Percentiles rank a stretch among this genome's conserved stretches.
These are phyloP conservation scores for Rhineura floridana DNA, from an alignment of 2,113 vertebrate species.

Conservation along the genomic window DNA sequence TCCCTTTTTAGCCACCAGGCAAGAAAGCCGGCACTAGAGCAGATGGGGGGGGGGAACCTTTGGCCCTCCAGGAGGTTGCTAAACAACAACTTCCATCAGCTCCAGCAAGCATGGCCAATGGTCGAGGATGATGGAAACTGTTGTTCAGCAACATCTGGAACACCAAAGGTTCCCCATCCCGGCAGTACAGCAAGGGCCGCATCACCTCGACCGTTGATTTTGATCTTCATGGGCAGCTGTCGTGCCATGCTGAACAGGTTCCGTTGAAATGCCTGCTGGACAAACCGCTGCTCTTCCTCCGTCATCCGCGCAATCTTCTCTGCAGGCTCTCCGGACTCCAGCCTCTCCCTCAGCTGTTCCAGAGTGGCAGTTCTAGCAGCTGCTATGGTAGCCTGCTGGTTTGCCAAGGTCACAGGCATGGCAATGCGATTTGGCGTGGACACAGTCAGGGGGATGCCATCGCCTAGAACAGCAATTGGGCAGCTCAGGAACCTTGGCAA, in stretches of 20 bases:
- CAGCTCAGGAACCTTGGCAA: not conserved
- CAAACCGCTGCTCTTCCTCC: constrained; percentile 91
- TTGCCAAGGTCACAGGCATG: constrained; percentile 80
- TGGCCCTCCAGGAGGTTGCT: no score
- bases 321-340: constrained; percentile 85
- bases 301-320: constrained; percentile 86
- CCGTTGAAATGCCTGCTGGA: constrained; percentile 94
- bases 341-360: constrained; percentile 90
- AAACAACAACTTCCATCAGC: no score
- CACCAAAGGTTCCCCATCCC: not conserved
- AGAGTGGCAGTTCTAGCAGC: constrained; percentile 82
- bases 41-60: no score
- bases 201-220: constrained; percentile 88
- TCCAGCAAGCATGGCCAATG: no score
- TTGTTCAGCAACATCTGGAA: no score
- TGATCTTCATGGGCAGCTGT: constrained; percentile 91
- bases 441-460: constrained; percentile 72
- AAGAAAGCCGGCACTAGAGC: no score
- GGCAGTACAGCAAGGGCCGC: fast-evolving
- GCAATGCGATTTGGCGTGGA: constrained; percentile 82
- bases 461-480: constrained; percentile 53
- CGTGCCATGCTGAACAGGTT: constrained; percentile 90
- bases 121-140: no score
- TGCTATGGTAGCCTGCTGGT: constrained; percentile 75
- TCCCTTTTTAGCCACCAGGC: not conserved